A percentile compares a stretch with the other conserved stretches of the same genome.
Evolutionary conservation across 2,113 vertebrate genomes (phyloP).

Genomic region (Gadus chalcogrammus): DNA sequence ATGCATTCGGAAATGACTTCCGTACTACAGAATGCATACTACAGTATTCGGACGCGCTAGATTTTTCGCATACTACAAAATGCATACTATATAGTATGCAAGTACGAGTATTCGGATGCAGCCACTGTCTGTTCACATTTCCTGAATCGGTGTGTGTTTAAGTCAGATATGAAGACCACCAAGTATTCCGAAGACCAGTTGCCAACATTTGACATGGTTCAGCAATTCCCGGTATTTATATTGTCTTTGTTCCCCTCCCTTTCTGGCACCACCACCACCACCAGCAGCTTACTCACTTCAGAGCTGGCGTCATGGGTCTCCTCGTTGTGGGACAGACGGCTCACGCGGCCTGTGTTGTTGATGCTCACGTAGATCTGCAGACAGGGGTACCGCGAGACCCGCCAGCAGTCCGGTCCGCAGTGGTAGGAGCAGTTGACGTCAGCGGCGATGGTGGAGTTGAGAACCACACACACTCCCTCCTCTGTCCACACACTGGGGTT

Average conservation of each 20-base stretch:
- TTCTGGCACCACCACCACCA: too few relatives aligned
- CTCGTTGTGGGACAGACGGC: conserved; percentile 87
- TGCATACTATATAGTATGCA: too few relatives aligned
- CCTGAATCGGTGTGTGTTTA: conserved; percentile 12
- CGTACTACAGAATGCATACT: too few relatives aligned
- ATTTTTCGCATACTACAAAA: too few relatives aligned
- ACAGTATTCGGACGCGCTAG: too few relatives aligned
- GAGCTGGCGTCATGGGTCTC: conserved; percentile 87
- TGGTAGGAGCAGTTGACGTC: conserved; percentile 89
- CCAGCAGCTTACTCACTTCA: conserved; percentile 75
- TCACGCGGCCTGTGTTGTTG: conserved; percentile 83
- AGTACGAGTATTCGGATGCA: too few relatives aligned
- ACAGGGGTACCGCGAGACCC: conserved; percentile 88
- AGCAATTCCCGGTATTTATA: conserved; percentile 43
- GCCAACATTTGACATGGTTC: conserved; percentile 52
- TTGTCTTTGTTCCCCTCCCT: too few relatives aligned
- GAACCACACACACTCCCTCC: conserved; percentile 83
- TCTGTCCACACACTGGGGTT: conserved; percentile 86
- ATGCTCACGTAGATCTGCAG: conserved; percentile 93
- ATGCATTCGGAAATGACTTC: too few relatives aligned
- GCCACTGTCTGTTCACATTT: conserved; percentile 18
- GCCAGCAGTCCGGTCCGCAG: conserved; percentile 91
- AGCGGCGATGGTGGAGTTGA: conserved; percentile 85
- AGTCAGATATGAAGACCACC: conserved; percentile 18
- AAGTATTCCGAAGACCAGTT: conserved; percentile 36